Percentiles rank a stretch among this genome's conserved stretches.
Evolutionary conservation across 2,113 vertebrate species (phyloP).

Genomic region (Passer montanus): DNA sequence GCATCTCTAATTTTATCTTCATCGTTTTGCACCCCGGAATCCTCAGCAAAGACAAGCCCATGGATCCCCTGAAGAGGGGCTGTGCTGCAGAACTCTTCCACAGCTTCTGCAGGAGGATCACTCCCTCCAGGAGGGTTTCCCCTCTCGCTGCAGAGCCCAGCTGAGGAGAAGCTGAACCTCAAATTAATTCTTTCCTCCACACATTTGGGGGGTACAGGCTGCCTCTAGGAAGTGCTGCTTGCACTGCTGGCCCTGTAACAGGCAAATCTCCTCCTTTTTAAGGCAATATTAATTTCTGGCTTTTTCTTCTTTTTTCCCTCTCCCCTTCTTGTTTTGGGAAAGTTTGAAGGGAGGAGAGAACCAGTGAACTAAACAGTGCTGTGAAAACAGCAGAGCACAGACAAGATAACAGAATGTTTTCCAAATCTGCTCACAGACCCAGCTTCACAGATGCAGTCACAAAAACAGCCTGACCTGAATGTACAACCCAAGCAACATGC

Average conservation of each 20-base stretch:
- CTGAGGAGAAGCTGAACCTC: background rate
- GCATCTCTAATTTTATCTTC: background rate
- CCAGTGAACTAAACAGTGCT: background rate
- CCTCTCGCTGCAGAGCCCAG: background rate
- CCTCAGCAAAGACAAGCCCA: background rate
- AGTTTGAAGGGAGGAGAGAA: background rate
- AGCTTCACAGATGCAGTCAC: background rate
- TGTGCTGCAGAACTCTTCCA: background rate
- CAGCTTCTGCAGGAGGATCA: background rate
- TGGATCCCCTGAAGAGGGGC: background rate
- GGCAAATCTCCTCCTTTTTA: background rate
- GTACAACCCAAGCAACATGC: background rate
- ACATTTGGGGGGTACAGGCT: background rate
- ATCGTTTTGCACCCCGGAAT: background rate
- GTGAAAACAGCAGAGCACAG: background rate
- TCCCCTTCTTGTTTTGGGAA: background rate
- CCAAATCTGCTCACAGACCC: background rate
- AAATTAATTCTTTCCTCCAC: background rate
- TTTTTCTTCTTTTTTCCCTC: background rate
- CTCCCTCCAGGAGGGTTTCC: background rate
- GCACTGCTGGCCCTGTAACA: background rate
- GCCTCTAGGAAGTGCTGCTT: background rate
- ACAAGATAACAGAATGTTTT: background rate
- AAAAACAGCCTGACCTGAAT: background rate
- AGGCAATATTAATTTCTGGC: background rate